Conservation (phyloP, 2,797 vertebrate genomes). For the Platyrinchus mystaceus region DNA sequence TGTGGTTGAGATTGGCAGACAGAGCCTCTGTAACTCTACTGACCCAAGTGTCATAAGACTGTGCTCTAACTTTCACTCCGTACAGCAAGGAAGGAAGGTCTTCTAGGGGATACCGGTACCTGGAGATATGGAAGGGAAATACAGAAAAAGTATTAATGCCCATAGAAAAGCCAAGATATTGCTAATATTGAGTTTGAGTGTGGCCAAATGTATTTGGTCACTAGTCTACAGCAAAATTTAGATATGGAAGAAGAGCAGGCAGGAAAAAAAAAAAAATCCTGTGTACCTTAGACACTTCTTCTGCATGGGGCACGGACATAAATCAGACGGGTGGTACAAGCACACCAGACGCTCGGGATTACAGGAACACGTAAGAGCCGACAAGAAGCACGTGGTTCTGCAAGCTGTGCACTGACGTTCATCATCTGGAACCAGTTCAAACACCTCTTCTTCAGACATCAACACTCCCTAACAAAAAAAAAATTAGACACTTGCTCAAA, state of each 20-base stretch:
- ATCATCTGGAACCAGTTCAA: constrained; percentile 95
- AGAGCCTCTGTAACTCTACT: constrained; percentile 92
- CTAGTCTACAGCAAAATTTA: not conserved
- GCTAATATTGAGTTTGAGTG: not conserved
- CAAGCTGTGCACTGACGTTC: constrained; percentile 95
- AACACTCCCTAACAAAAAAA: constrained; percentile 84
- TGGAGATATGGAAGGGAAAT: constrained; percentile 37
- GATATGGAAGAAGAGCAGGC: not conserved
- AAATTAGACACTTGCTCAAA: not conserved
- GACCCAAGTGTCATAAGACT: constrained; percentile 97
- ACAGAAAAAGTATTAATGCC: not conserved
- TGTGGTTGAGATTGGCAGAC: constrained; percentile 91
- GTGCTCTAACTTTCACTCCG: constrained; percentile 93
- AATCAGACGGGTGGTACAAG: constrained; percentile 86
- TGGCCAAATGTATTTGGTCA: not conserved
- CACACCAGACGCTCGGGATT: constrained; percentile 92
- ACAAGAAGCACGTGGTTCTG: constrained; percentile 97
- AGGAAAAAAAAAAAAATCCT: not conserved
- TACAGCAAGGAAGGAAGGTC: constrained; percentile 94
- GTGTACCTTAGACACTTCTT: constrained; percentile 92
- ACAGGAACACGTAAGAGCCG: constrained; percentile 93
- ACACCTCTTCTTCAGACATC: constrained; percentile 94
- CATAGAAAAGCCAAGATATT: not conserved
- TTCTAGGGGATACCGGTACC: constrained; percentile 93
- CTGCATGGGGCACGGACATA: constrained; percentile 89